Evolutionary conservation across 1,140 invertebrate species (phyloP).

Genomic region (Pantala flavescens): DNA sequence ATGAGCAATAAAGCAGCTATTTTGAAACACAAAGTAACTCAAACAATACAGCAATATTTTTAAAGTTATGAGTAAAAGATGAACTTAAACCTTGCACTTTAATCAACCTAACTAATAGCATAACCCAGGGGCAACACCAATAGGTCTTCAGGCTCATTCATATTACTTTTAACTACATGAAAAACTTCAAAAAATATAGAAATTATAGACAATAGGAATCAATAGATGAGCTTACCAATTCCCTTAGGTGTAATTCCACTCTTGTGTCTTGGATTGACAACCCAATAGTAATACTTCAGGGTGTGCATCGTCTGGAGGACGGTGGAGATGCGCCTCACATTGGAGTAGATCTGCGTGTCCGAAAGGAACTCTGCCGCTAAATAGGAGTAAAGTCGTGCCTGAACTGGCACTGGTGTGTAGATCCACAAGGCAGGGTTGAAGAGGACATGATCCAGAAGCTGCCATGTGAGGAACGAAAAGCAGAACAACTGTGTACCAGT

Average conservation of each 20-base stretch:
- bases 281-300: conserved; percentile 98
- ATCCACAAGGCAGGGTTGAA: conserved; percentile 99
- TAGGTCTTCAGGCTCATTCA: too few relatives aligned
- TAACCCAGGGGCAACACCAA: too few relatives aligned
- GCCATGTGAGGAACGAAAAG: conserved; percentile 69
- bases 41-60: too few relatives aligned
- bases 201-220: too few relatives aligned
- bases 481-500: conserved; percentile 56
- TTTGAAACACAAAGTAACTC: too few relatives aligned
- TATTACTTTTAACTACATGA: too few relatives aligned
- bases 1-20: too few relatives aligned
- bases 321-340: conserved; percentile 90
- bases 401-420: conserved; percentile 91
- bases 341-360: conserved; percentile 95
- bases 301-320: conserved; percentile 97
- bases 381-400: conserved; percentile 92
- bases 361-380: conserved; percentile 95
- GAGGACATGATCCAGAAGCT: conserved; percentile 95
- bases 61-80: too few relatives aligned
- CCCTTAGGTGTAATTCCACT: conserved; percentile 93
- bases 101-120: too few relatives aligned
- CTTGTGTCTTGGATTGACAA: conserved; percentile 86
- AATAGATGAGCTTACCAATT: conserved; percentile 58
- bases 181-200: too few relatives aligned
- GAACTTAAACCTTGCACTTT: too few relatives aligned